Base-by-base conservation (phyloP, 2,113 vertebrate species). In the Microcebus tavaratra region DNA sequence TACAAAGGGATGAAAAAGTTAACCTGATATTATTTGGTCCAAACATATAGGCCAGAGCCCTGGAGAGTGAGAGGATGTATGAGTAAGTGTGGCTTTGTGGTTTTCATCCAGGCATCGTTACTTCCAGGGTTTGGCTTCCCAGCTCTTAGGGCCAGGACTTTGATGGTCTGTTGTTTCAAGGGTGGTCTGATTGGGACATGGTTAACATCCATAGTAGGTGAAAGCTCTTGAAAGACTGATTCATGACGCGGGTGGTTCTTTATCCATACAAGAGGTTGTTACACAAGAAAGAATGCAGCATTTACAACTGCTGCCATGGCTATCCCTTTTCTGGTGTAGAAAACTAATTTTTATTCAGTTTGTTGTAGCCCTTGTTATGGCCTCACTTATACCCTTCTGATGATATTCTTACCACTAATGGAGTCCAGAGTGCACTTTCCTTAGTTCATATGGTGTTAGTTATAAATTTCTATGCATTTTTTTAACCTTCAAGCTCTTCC, bases 331-430 rank as follows among this genome's bases (percentile, higher is more conserved):
- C 50, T 85, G 31, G 63, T 82, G 39, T 0, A 1, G 31, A 88
- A 82, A 70, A n/a, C 12, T n/a, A 70, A 9, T 53, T 53, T 34
- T 36, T 14, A 18, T 13, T 34, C 23, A n/a, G 53, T 55, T 55
- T 55, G 53, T 55, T 55, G 53, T 55, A 55, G 17, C 53, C 53
- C 55, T 84, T 31, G 10, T 8, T 1, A 48, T 10, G 42, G 7
- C n/a, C 72, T 3, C 7, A 9, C 55, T 53, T 48, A 6, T 1
- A 18, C 36, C 14, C 2, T 81, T 81, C 59, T 15, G 27, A 20
- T 12, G n/a, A 17, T n/a, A 4, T 0, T 78, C 81, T 45, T 8
- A 0, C 36, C 3, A 1, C 20, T 63, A 3, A 11, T 0, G 1
- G 39, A 29, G 36, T 61, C 31, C 11, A 3, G 12, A 6, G 36